These are phyloP conservation scores for Sebastes miniatus DNA, from an alignment of 2,797 vertebrate species.

Conservation along the genomic window DNA sequence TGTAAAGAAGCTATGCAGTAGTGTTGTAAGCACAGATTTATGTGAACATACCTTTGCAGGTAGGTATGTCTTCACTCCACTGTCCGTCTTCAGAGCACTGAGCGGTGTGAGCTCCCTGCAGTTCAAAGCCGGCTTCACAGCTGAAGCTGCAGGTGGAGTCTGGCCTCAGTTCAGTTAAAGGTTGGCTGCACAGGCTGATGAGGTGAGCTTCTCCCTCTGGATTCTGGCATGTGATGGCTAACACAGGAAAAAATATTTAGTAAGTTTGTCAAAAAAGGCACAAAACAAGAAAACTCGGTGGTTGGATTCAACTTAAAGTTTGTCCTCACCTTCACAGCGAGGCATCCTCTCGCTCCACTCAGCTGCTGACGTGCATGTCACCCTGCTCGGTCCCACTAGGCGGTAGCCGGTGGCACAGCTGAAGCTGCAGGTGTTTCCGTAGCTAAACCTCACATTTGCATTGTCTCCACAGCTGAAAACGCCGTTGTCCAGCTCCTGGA, in stretches of 20 bases:
- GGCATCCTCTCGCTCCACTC: constrained; percentile 77
- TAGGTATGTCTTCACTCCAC: constrained; percentile 69
- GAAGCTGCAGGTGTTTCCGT: constrained; percentile 79
- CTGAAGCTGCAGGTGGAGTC: constrained; percentile 76
- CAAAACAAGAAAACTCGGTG: not conserved
- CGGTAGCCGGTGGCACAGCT: constrained; percentile 74
- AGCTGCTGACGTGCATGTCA: constrained; percentile 77
- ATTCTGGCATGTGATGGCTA: constrained; percentile 64
- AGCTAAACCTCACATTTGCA: constrained; percentile 59
- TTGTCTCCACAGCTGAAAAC: constrained; percentile 69
- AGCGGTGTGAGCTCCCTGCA: constrained; percentile 57
- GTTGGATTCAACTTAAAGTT: not conserved
- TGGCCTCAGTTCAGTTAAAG: constrained; percentile 53
- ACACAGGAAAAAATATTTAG: not conserved
- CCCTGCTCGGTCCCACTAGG: constrained; percentile 63
- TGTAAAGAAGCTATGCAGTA: not conserved
- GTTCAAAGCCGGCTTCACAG: constrained; percentile 72
- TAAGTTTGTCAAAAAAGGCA: not conserved
- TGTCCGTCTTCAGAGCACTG: constrained; percentile 73
- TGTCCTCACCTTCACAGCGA: constrained; percentile 76
- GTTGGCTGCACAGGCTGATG: constrained; percentile 59
- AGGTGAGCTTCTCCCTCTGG: constrained; percentile 51
- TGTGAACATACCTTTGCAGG: constrained; percentile 68
- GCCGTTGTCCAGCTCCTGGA: constrained; percentile 53
- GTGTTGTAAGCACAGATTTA: not conserved